A percentile compares a stretch with the other conserved stretches of the same genome.
phyloP scores from a whole-genome alignment of 1,140 invertebrate species.

The Drosophila pallidifrons region DNA sequence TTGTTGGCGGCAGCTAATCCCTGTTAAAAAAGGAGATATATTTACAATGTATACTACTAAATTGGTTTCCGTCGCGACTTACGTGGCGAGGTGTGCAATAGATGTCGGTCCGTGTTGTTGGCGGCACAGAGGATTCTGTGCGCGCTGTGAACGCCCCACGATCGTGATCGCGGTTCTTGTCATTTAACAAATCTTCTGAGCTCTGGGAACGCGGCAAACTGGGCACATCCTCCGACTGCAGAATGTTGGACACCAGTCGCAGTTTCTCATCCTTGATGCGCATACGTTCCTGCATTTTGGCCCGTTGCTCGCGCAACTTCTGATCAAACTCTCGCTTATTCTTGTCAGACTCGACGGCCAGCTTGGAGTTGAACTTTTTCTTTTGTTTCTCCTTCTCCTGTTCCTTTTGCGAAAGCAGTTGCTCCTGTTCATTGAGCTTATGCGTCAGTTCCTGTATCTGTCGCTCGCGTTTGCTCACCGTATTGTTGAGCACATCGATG shows the following conservation, averaged over 20 bases:
- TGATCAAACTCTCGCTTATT: constrained; percentile 88
- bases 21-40: constrained; percentile 50
- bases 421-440: constrained; percentile 89
- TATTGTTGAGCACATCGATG: constrained; percentile 86
- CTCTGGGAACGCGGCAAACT: constrained; percentile 74
- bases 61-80: no score
- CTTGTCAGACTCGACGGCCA: constrained; percentile 90
- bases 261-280: constrained; percentile 87
- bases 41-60: background rate
- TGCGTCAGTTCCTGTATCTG: constrained; percentile 74
- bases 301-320: constrained; percentile 89
- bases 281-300: constrained; percentile 87
- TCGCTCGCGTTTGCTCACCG: constrained; percentile 85
- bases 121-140: constrained; percentile 59
- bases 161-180: constrained; percentile 53
- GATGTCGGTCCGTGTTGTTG: constrained; percentile 65
- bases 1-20: constrained; percentile 89
- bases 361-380: constrained; percentile 89
- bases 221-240: constrained; percentile 80
- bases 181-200: constrained; percentile 68
- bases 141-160: constrained; percentile 50
- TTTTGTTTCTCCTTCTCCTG: constrained; percentile 92
- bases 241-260: constrained; percentile 84
- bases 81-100: constrained; percentile 75
- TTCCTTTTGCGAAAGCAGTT: constrained; percentile 89